Evolutionary conservation across 2,888 invertebrate genomes (phyloP), one percentile per base, ranked within the genome.

Genomic region (Mycalesis mineus): DNA sequence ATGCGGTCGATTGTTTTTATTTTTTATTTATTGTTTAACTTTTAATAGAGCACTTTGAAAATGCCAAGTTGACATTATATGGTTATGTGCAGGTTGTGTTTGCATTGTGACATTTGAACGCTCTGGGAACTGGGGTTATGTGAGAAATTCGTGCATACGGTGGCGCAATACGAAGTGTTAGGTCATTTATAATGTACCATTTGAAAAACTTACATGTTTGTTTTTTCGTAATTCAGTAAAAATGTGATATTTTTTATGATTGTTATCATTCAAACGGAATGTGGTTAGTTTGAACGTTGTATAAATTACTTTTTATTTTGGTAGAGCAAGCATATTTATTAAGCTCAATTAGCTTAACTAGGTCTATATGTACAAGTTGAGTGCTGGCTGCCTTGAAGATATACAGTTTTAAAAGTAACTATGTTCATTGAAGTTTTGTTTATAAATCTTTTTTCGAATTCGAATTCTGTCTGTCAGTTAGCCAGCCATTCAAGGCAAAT

Each of bases 81-180:
- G 45, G 40, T 52, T 48, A 47, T 31, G 7, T 17, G 40, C 28
- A 13, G 45, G 33, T 36, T 37, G 36, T 53, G 51, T 55, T 53
- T 58, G 47, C 14, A 33, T 63, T 63, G 61, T 61, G 60, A 63
- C 60, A 60, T 55, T 62, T 55, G 55, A 62, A 60, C 45, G 42
- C 40, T 39, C 55, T 62, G 62, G 22, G 62, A 62, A 62, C 53
- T 48, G 28, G 52, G 57, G 50, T 56, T 48, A 42, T 56, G 58
- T 58, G 61, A 40, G 58, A 61, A 55, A 40, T 51, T 53, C 52
- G 52, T 44, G 55, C 13, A 22, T 41, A 44, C 44, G n/a, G 22
- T 56, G 55, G n/a, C 36, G 48, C 36, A 56, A 56, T 28, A 31
- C 37, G 28, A 22, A 39, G 33, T 49, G 57, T 65, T 62, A 29